Evolutionary conservation across 2,888 invertebrate species (phyloP).

Genomic region (Xanthia togata): DNA sequence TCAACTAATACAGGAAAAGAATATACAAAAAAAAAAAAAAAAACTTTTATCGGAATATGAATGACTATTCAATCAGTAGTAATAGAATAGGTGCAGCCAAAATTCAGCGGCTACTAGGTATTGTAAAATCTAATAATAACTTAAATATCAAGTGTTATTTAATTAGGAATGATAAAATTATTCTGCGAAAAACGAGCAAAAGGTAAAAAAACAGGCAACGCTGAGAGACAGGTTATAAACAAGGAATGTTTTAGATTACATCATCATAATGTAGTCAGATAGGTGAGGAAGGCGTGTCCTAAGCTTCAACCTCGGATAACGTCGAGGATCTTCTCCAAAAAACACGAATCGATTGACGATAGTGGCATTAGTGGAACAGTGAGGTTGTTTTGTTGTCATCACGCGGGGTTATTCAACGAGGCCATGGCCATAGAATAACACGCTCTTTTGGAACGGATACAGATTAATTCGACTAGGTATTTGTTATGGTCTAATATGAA

Average conservation of each 20-base stretch:
- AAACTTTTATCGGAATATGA: neutral
- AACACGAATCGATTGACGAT: constrained; percentile 46
- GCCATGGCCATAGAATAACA: constrained; percentile 70
- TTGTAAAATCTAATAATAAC: neutral
- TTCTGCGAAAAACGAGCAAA: neutral
- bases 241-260: constrained; percentile 18
- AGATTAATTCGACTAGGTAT: constrained; percentile 44
- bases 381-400: constrained; percentile 61
- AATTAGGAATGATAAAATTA: neutral
- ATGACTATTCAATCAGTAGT: neutral
- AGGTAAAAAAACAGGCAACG: neutral
- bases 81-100: neutral
- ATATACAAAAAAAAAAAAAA: too few relatives aligned
- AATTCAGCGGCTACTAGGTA: neutral
- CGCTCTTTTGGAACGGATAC: constrained; percentile 53
- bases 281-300: constrained; percentile 24
- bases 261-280: constrained; percentile 38
- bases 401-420: constrained; percentile 57
- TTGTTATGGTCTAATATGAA: constrained; percentile 11
- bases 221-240: neutral
- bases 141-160: too few relatives aligned
- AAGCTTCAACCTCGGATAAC: constrained; percentile 22
- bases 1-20: neutral
- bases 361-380: constrained; percentile 25
- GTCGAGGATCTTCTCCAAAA: constrained; percentile 41